Percentiles rank a stretch among this genome's conserved stretches.
These are phyloP conservation scores for Myocastor coypus DNA, from an alignment of 2,113 vertebrate species.

Conservation along the genomic window DNA sequence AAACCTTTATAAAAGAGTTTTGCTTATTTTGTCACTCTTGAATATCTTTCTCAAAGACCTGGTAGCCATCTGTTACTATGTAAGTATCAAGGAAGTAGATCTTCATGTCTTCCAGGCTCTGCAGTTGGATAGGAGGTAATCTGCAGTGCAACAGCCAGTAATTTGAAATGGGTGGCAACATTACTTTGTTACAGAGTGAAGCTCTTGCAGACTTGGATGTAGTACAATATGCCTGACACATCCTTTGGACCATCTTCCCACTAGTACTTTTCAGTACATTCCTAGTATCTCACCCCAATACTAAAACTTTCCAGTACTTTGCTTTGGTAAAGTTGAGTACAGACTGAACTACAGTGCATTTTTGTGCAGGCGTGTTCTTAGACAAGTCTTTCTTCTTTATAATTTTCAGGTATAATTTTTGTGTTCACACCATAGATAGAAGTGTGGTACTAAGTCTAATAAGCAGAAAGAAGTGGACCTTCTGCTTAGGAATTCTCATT, in stretches of 20 bases:
- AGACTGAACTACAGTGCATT: background rate
- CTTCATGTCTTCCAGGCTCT: background rate
- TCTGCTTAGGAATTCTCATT: background rate
- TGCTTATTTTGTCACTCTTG: background rate
- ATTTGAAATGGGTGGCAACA: background rate
- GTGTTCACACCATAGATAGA: background rate
- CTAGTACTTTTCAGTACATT: background rate
- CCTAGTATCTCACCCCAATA: background rate
- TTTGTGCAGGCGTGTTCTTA: background rate
- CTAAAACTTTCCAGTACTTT: background rate
- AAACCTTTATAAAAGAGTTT: background rate
- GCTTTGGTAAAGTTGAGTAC: background rate
- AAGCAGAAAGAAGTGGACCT: background rate
- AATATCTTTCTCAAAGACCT: background rate
- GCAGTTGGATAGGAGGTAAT: background rate
- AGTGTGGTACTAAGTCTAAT: background rate
- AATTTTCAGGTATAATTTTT: background rate
- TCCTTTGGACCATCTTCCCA: background rate
- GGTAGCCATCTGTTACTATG: background rate
- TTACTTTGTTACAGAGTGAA: too few relatives aligned
- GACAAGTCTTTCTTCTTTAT: background rate
- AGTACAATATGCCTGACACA: background rate
- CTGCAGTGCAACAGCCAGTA: background rate
- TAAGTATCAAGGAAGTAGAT: background rate
- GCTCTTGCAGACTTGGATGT: background rate